Base-by-base conservation (phyloP, 1,140 invertebrate genomes). In the Drosophila cardini region DNA sequence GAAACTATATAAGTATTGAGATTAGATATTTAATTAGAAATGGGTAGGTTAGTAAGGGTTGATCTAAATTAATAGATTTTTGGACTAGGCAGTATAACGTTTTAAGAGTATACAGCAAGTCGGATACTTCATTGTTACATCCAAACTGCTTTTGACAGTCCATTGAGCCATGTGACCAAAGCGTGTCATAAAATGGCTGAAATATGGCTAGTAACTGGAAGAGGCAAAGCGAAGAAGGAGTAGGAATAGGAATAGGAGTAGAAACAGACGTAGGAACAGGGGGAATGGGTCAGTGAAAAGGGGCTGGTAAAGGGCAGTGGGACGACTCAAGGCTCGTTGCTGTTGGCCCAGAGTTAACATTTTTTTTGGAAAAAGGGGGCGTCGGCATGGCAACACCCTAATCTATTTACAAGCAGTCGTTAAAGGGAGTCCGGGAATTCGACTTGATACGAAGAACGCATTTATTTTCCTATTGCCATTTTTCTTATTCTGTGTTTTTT, bases 361-460 rank as follows among this genome's bases (percentile, higher is more conserved):
- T 56, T 65, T 50, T 8, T 26, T 26, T 3, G 21, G 4, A 26
- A 11, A 8, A 11, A 0, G 9, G 32, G 32, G 30, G 64, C 9
- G 58, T 79, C 78, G 68, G 63, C 69, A 89, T 79, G 72, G 73
- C 79, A 83, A 69, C 84, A 72, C 83, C 83, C 83, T 89, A 83
- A 87, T 89, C 76, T 89, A 80, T 80, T 76, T 76, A 65, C 67
- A 76, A 76, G 43, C 71, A 46, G 43, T 60, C 72, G 55, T 55
- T 53, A 63, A 56, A 69, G 71, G 68, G 30, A 38, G 38, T 11
- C 15, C 55, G 26, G 62, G 48, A 58, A 72, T 50, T 45, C 55
- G 18, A 72, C 30, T 60, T 52, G 48, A 52, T 62, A 32, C 45
- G 43, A 75, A 65, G 63, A 67, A 82, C 77, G 63, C 68, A 78